Percentiles rank a stretch among this genome's conserved stretches.
These are phyloP conservation scores for Panopea generosa DNA, from an alignment of 2,888 invertebrate genomes.

Conservation along the genomic window DNA sequence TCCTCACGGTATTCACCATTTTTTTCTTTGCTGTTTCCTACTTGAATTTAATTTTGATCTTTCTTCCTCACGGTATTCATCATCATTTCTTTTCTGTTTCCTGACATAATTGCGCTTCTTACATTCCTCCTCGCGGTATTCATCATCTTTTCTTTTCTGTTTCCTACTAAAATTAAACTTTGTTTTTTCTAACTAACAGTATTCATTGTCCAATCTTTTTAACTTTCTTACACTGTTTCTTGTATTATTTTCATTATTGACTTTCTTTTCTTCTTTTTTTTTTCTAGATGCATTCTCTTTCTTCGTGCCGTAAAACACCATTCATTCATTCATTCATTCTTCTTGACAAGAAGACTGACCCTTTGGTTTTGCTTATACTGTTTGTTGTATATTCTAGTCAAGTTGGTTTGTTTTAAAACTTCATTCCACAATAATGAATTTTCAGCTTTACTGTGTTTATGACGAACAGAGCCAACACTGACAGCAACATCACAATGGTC, in stretches of 20 bases:
- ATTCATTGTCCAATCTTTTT: neutral
- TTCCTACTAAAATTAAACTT: too few species aligned
- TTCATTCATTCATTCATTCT: slow-evolving; percentile 18
- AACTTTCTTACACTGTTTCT: too few species aligned
- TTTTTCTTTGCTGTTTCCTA: too few species aligned
- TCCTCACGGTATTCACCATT: too few species aligned
- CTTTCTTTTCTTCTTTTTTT: too few species aligned
- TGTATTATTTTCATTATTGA: too few species aligned
- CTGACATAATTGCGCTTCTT: too few species aligned
- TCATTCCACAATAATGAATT: slow-evolving; percentile 14
- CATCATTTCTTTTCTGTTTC: too few species aligned
- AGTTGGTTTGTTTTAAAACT: slow-evolving; percentile 5
- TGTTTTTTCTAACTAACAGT: neutral
- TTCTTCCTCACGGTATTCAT: too few species aligned
- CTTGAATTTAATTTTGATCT: too few species aligned
- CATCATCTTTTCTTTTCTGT: too few species aligned
- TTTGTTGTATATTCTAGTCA: slow-evolving; percentile 13
- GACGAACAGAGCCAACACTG: neutral
- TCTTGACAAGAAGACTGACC: neutral
- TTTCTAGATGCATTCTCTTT: slow-evolving; percentile 25
- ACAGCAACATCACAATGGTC: slow-evolving; percentile 29
- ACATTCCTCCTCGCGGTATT: too few species aligned
- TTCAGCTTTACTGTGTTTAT: neutral
- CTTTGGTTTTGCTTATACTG: slow-evolving; percentile 6
- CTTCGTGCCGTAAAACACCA: neutral